A percentile compares a stretch with the other conserved stretches of the same genome.
These are phyloP conservation scores for Cygnus olor DNA, from an alignment of 2,797 vertebrate species.

Conservation along the genomic window DNA sequence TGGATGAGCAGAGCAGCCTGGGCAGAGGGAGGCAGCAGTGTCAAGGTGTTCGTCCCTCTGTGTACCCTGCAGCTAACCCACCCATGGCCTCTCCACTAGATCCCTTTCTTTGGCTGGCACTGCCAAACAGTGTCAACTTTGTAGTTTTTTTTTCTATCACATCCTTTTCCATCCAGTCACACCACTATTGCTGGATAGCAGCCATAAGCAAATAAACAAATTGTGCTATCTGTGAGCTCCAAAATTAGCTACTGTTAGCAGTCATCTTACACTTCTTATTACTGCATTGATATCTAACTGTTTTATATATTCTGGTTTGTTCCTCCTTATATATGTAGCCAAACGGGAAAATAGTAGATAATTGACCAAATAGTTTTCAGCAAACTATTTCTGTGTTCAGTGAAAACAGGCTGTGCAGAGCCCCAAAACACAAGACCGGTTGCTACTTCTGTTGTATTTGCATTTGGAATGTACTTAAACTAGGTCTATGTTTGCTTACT, in stretches of 20 bases:
- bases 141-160: not conserved
- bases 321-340: not conserved
- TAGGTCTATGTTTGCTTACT: not conserved
- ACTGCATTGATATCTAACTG: not conserved
- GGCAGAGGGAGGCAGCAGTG: not conserved
- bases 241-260: not conserved
- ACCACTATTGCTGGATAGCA: not conserved
- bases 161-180: not conserved
- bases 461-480: not conserved
- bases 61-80: not conserved
- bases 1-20: fast-evolving
- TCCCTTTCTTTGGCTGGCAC: fast-evolving
- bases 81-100: not conserved
- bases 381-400: not conserved
- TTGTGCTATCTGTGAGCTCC: not conserved
- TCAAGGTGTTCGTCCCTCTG: not conserved
- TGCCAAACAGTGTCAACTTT: not conserved
- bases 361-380: not conserved
- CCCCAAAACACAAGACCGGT: not conserved
- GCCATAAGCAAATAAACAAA: not conserved
- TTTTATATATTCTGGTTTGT: not conserved
- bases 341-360: not conserved
- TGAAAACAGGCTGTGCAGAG: not conserved
- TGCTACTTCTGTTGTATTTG: not conserved
- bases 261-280: not conserved